Base-by-base conservation (phyloP, 2,797 vertebrate genomes). In the Enteromius thamalakanensis region DNA sequence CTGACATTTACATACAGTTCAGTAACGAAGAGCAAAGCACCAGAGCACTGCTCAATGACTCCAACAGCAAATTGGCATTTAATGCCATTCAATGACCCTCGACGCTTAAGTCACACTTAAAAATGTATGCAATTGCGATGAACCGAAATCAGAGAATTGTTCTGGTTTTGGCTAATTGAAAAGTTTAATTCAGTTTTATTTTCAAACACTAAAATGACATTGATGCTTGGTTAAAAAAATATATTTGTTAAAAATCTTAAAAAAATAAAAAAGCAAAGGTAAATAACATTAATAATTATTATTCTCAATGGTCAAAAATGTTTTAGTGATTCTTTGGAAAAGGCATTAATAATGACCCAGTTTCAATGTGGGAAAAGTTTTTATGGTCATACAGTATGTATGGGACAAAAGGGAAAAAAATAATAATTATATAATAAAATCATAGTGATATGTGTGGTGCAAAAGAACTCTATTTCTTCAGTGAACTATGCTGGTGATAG, bases 1-100 rank as follows among this genome's bases (percentile, higher is more conserved):
- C 19, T 80, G 37, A 40, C 26, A 62, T 72, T 64, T 23, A 72
- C 29, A 49, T 72, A 23, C 55, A 81, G 26, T 60, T 80, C 37
- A 60, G 67, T 34, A 60, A 80, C 11, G 21, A 11, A 29, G 34
- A 80, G n/a, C 34, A 58, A 55, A 80, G 37, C 79, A 42, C 34
- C 17, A 68, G 49, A 19, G n/a, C 37, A 42, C 49, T 55, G 40
- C 6, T 42, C 23, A 58, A 29, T 19, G 37, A 70, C 17, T 15
- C 0, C 3, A 71, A 34, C 17, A 71, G 6, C 49, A 76, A 60
- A 23, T n/a, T 12, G 29, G 8, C 47, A 34, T 47, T 47, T 47
- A 26, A 26, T 26, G 26, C 26, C 26, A 26, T 26, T 26, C 26
- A 47, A 12, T 34, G 9, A 23, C 7, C 26, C 26, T 19, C 4